Base-by-base conservation (phyloP, 2,797 vertebrate species). In the Triplophysa bombifrons region DNA sequence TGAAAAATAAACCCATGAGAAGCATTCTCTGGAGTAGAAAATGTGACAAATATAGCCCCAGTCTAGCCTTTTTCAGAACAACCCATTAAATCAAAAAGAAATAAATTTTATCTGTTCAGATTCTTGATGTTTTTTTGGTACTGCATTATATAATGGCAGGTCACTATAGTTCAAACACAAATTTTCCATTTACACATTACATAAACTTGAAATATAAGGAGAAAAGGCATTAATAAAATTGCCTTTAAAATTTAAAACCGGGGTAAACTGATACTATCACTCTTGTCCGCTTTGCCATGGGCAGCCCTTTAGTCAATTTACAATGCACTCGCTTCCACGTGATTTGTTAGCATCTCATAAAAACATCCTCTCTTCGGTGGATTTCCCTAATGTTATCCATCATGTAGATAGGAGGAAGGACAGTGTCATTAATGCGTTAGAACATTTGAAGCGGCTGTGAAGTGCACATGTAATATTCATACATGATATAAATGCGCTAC, bases 391-490 rank as follows among this genome's bases (percentile, higher is more conserved):
- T 61, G 44, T 38, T 61, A 70, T 70, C n/a, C 44, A 77, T 77
- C 75, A 77, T 51, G 55, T 50, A 50, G 55, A 77, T 13, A 34
- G 25, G 25, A 77, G 34, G 44, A 70, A 61, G 25, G 55, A 50
- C 66, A 50, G 48, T 69, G 41, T 56, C 72, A 34, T 70, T 22
- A 51, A 8, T 25, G 56, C 20, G 19, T 58, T 58, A 68, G 65
- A 76, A 48, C 74, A 68, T n/a, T 68, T 22, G 44, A 56, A 68
- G 17, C 0, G 13, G 44, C 44, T 77, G 53, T 50, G n/a, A 77
- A 77, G 55, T 56, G 65, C 75, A 60, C 65, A 69, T 70, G 66
- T 50, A 70, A 77, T 69, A 70, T 77, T 70, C 14, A 61, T 56
- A 51, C 50, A 70, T 34, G 1, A 12, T 51, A 17, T 50, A 38